Evolutionary conservation across 2,888 invertebrate genomes (phyloP), one percentile per base, ranked within the genome.

Genomic region (Andrena bicolor): DNA sequence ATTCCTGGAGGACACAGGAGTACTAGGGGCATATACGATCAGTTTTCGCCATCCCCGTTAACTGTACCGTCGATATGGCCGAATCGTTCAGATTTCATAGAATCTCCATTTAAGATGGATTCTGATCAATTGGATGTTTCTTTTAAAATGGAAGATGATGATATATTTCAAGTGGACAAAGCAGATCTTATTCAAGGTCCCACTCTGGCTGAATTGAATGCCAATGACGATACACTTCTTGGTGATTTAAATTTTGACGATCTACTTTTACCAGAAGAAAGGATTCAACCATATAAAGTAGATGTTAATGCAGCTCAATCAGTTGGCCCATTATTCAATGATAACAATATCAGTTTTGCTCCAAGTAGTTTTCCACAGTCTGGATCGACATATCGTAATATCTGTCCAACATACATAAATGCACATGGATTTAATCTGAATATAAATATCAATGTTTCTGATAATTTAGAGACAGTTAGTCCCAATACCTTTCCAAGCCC

Each of bases 191-290:
- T 98, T 89, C 96, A 97, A 93, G 96, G 97, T 3, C 97, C 98
- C 0, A 98, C 98, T 83, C 95, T 98, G 74, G 97, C 97, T 0
- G 98, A 98, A 92, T 94, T 98, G 70, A 97, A 97, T 94, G 97
- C 97, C 23, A 97, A 97, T 90, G 97, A 97, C 85, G 98, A 98
- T 87, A 97, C 96, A 49, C 95, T 98, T 60, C 93, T 97, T 75
- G 97, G 97, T 91, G 98, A 98, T 94, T 95, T 98, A 85, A 98
- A 97, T 94, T 97, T 98, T 93, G 98, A 98, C 92, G 98, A 98
- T 93, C 94, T 98, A 64, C 94, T 97, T 23, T 93, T 97, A 87
- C 97, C 97, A 0, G 96, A 96, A 89, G 97, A 97, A 90, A 95
- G 94, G 65, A 83, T 90, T 64, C 92, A 91, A 64, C 87, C 91